Conservation (phyloP, 2,113 vertebrate genomes). For the Sciurus niger region DNA sequence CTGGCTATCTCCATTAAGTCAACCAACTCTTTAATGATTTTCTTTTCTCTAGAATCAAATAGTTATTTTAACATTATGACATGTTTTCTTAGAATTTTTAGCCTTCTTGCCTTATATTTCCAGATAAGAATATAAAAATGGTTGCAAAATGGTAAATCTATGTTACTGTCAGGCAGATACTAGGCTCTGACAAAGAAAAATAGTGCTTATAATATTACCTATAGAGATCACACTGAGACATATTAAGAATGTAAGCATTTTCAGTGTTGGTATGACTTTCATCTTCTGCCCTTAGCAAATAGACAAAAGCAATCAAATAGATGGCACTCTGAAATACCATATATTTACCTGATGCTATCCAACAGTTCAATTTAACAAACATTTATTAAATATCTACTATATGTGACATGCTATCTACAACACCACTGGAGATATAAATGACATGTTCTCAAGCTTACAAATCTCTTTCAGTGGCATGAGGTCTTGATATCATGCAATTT, state of each 20-base stretch:
- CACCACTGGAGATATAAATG: not conserved
- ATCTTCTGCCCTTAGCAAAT: conserved; percentile 7
- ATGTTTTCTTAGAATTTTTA: not conserved
- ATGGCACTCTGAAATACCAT: not conserved
- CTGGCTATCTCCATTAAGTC: not conserved
- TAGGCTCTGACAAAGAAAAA: conserved; percentile 40
- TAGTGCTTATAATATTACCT: not conserved
- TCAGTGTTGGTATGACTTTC: not conserved
- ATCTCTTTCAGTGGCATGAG: not conserved
- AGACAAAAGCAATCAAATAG: not conserved
- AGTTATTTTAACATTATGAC: not conserved
- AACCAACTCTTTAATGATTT: not conserved
- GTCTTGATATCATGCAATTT: conserved; percentile 12
- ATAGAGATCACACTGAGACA: not conserved
- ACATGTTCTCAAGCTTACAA: not conserved
- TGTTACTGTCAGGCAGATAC: conserved; percentile 14
- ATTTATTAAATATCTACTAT: not conserved
- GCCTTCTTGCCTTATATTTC: not conserved
- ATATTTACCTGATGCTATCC: not conserved
- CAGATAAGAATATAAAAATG: not conserved
- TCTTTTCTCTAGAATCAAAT: not conserved
- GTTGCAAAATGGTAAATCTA: not conserved
- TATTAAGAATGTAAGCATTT: conserved; percentile 13
- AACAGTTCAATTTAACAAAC: conserved; percentile 8
- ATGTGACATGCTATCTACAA: not conserved